Evolutionary conservation across 2,797 vertebrate species (phyloP), one percentile per base, ranked within the genome.

Genomic region (Hylomyscus alleni): DNA sequence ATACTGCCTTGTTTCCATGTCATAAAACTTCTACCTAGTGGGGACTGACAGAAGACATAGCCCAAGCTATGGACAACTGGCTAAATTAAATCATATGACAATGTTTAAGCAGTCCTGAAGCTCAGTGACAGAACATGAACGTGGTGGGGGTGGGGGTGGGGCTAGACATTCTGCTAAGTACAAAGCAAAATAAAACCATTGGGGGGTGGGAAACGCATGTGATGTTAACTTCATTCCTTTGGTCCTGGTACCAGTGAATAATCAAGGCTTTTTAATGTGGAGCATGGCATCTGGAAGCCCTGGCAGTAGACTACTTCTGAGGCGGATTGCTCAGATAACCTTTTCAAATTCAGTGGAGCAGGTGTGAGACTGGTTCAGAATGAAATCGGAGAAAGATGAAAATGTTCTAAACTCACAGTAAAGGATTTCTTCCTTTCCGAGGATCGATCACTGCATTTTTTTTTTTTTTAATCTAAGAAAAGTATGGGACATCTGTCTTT

Each of bases 261-360:
- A 95, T 91, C 75, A 96, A 89, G 85, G 78, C 19, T 76, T 91
- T 80, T 96, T 62, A 87, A 90, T 72, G 77, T 60, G 69, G 93
- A 93, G 85, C 89, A 5, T 22, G 13, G 78, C 80, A 34, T 50
- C 90, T 88, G 93, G 83, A 89, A 82, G 77, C 37, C 67, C 69
- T 78, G 58, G 76, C 56, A 88, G 54, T n/a, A 54, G 92, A 90
- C 26, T 88, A 0, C 69, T 67, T 67, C 87, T 73, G 88, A 56
- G n/a, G 7, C 90, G 8, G 20, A 93, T 90, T 22, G 37, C 24
- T 81, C 20, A 95, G 94, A 91, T 90, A 97, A 96, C 50, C 65
- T 90, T 97, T 3, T 86, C 88, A 96, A 96, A 96, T 54, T 37
- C 44, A 96, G 78, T 22, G 10, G 60, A 77, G 44, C 4, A 26